Base-by-base conservation (phyloP, 2,797 vertebrate species). In the Notolabrus celidotus region DNA sequence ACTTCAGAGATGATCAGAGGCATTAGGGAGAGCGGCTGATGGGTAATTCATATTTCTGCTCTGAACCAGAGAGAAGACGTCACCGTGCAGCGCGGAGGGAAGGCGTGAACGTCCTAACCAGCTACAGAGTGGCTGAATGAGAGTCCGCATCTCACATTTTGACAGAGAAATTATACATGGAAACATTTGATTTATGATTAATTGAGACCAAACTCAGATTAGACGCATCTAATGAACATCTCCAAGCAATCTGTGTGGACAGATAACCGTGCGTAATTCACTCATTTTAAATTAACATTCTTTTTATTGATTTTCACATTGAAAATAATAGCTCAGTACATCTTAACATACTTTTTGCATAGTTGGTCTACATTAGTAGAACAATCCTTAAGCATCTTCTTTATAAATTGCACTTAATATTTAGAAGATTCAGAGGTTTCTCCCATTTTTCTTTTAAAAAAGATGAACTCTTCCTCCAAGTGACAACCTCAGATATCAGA, bases 1-100 rank as follows among this genome's bases (percentile, higher is more conserved):
- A 86, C 85, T 85, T 88, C 81, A 83, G 63, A 81, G 58, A 63
- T 68, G 74, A 81, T 77, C 61, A 50, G 49, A 66, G 72, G 57
- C 34, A 27, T 70, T 38, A 27, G 63, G 31, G 63, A 45, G 34
- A n/a, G 49, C 23, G 71, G 67, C 70, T 67, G 79, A 76, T 79
- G 82, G 16, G 71, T 75, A 59, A 83, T 82, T 84, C 81, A 80
- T 61, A 80, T 47, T 63, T 64, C 76, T 49, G 74, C 78, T 72
- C 45, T 67, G 14, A 25, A 60, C 47, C 53, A 29, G 67, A 33
- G 71, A 73, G 49, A 51, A 82, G 73, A 88, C 80, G 86, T 88
- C 87, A 88, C 38, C 33, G 72, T 58, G 76, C 78, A 72, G 67
- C 0, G 73, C 55, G 59, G 34, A 74, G 80, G n/a, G n/a, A n/a